Conservation (phyloP, 2,113 vertebrate species). For the Malurus alboscapulatus region DNA sequence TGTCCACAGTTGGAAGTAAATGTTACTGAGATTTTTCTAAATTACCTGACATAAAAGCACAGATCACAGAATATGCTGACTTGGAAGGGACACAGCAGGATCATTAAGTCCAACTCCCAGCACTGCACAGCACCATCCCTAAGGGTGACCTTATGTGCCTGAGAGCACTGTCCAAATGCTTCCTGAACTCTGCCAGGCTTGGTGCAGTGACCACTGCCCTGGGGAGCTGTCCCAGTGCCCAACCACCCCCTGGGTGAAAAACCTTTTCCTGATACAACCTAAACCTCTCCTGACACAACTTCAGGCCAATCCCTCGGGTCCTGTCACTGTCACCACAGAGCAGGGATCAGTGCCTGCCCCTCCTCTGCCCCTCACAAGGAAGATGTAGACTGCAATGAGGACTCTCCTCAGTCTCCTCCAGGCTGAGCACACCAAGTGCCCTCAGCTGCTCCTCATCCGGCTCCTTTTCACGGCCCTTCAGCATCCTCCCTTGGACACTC, state of each 20-base stretch:
- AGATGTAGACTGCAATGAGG: background rate
- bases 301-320: background rate
- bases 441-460: fast-evolving
- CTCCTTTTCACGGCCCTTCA: background rate
- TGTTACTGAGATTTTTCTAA: background rate
- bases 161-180: background rate
- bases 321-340: background rate
- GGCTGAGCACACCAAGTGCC: background rate
- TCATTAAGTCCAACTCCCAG: background rate
- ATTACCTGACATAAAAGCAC: background rate
- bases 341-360: no score
- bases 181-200: background rate
- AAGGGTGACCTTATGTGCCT: no score
- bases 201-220: background rate
- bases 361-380: background rate
- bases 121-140: background rate
- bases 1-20: background rate
- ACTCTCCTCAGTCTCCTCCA: background rate
- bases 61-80: background rate
- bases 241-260: background rate
- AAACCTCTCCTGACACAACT: background rate
- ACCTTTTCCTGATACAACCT: background rate
- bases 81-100: background rate
- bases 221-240: background rate
- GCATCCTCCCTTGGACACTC: background rate